These are phyloP conservation scores for Liasis olivaceus DNA, from an alignment of 2,797 vertebrate genomes.

Conservation along the genomic window DNA sequence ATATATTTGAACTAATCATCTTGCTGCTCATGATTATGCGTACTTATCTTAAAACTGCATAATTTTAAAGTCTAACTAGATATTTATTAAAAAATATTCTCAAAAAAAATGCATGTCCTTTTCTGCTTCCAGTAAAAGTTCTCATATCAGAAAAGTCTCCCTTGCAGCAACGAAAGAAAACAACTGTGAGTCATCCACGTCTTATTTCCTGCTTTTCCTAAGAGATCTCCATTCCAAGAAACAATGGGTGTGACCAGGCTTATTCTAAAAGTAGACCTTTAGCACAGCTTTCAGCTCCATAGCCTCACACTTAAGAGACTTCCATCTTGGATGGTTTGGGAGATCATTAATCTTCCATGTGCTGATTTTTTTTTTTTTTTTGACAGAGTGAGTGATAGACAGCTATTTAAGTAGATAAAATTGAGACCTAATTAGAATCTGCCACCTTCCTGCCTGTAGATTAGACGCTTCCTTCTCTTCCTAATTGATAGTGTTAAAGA, in stretches of 20 bases:
- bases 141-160: not conserved
- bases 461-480: not conserved
- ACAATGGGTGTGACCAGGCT: slow-evolving; percentile 36
- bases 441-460: slow-evolving; percentile 30
- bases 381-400: slow-evolving; percentile 54
- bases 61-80: not conserved
- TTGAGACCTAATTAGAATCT: slow-evolving; percentile 57
- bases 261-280: slow-evolving; percentile 23
- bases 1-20: not conserved
- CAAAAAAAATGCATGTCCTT: not conserved
- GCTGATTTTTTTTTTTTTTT: slow-evolving; percentile 51
- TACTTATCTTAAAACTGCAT: not conserved
- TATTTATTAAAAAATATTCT: not conserved
- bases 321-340: slow-evolving; percentile 9
- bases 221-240: slow-evolving; percentile 6
- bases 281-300: slow-evolving; percentile 26
- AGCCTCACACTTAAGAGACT: slow-evolving; percentile 24
- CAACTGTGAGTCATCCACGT: slow-evolving; percentile 25
- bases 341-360: slow-evolving; percentile 58
- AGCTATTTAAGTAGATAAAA: slow-evolving; percentile 53
- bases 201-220: slow-evolving; percentile 29
- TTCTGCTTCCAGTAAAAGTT: not conserved
- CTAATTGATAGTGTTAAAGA: not conserved
- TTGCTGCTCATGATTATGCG: not conserved
- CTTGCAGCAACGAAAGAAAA: not conserved